Conservation (phyloP, 2,113 vertebrate species). For the Odontesthes bonariensis region DNA sequence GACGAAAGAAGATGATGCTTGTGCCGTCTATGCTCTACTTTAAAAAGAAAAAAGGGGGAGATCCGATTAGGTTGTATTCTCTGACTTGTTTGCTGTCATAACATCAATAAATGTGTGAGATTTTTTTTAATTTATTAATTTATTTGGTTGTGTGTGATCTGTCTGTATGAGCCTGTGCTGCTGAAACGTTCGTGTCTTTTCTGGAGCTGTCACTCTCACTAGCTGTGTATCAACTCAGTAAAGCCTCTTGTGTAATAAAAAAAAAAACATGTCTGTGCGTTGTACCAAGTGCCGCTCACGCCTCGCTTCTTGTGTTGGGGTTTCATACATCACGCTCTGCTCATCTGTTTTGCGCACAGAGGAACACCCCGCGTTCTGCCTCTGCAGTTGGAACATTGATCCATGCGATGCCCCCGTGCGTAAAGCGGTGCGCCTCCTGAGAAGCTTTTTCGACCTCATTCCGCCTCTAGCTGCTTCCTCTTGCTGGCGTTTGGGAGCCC, state of each 20-base stretch:
- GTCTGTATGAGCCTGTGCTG: conserved; percentile 35
- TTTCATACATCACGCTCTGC: background rate
- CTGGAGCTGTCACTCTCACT: conserved; percentile 38
- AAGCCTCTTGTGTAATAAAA: conserved; percentile 81
- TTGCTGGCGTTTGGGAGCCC: conserved; percentile 23
- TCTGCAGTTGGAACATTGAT: background rate
- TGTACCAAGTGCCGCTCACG: conserved; percentile 24
- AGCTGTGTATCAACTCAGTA: conserved; percentile 59
- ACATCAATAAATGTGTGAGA: conserved; percentile 31
- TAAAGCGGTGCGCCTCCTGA: too few species aligned
- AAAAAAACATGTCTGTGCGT: conserved; percentile 75
- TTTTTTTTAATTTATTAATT: too few species aligned
- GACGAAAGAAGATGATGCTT: too few species aligned
- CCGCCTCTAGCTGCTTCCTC: conserved; percentile 19
- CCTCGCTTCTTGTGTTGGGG: conserved; percentile 10
- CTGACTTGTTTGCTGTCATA: conserved; percentile 20
- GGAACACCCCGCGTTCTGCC: too few species aligned
- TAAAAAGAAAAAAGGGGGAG: background rate
- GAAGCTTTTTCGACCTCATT: conserved; percentile 58
- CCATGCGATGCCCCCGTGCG: background rate
- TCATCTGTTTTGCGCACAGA: background rate
- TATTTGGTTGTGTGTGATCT: conserved; percentile 41
- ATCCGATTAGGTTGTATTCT: background rate
- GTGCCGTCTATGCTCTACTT: too few species aligned
- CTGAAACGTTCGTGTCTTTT: conserved; percentile 46